A percentile compares a stretch with the other conserved stretches of the same genome.
Evolutionary conservation across 2,888 invertebrate species (phyloP).

Genomic region (Heterodera filipjevi): DNA sequence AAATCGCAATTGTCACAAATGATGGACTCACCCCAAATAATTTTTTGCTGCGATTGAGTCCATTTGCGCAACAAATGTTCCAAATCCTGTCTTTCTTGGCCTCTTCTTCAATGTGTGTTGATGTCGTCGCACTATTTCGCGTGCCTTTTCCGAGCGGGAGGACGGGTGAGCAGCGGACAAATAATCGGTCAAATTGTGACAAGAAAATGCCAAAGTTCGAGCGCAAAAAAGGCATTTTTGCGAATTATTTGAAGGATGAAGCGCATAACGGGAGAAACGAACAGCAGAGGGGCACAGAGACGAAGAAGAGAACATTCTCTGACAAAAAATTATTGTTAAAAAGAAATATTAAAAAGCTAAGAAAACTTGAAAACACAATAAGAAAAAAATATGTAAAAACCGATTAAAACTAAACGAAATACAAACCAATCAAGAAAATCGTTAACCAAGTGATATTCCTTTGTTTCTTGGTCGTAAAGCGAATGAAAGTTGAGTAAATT

Average conservation of each 20-base stretch:
- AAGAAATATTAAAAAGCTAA: conserved; percentile 11
- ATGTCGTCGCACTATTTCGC: conserved; percentile 22
- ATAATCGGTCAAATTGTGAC: background rate
- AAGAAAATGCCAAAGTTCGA: conserved; percentile 1
- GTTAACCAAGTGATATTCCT: conserved; percentile 46
- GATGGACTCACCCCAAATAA: conserved; percentile 25
- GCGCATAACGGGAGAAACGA: background rate
- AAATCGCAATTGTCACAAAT: too few species aligned
- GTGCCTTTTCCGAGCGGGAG: background rate
- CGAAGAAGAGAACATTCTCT: background rate
- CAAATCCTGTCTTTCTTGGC: conserved; percentile 14
- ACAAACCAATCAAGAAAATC: conserved; percentile 42
- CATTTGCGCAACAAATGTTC: conserved; percentile 22
- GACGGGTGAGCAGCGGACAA: background rate
- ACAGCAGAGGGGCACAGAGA: background rate
- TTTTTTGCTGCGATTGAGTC: conserved; percentile 37
- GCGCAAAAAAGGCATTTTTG: background rate
- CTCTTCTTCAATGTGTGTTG: conserved; percentile 23
- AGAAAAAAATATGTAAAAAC: conserved; percentile 40
- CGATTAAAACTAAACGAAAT: background rate
- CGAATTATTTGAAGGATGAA: background rate
- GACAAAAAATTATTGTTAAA: too few species aligned
- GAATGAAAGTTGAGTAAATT: conserved; percentile 53
- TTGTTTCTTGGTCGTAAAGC: conserved; percentile 47
- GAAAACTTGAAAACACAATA: too few species aligned